These are phyloP conservation scores for Hypothenemus hampei DNA, from an alignment of 1,140 invertebrate genomes.

Conservation along the genomic window DNA sequence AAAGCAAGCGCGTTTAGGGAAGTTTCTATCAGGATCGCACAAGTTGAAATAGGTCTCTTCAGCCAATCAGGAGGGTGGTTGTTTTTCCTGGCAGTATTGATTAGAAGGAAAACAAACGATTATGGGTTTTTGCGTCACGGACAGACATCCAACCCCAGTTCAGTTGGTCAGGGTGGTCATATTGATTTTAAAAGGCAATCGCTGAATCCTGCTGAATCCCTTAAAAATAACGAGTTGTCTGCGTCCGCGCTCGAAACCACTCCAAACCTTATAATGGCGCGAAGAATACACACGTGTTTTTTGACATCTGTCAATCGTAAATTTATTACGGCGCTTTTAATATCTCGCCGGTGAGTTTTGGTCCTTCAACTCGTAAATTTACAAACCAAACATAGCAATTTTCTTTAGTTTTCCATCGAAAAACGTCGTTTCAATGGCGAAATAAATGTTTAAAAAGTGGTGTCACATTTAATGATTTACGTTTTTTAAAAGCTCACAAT, in stretches of 20 bases:
- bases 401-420: too few relatives aligned
- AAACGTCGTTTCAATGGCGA: too few relatives aligned
- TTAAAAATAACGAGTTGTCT: slow-evolving; percentile 21
- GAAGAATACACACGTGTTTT: slow-evolving; percentile 38
- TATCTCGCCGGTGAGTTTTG: too few relatives aligned
- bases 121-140: slow-evolving; percentile 31
- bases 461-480: slow-evolving; percentile 7
- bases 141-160: slow-evolving; percentile 26
- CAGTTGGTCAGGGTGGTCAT: slow-evolving; percentile 20
- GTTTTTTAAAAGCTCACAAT: slow-evolving; percentile 39
- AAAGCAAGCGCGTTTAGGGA: slow-evolving; percentile 1
- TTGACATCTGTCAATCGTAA: slow-evolving; percentile 38
- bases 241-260: slow-evolving; percentile 26
- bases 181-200: slow-evolving; percentile 35
- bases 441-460: too few relatives aligned
- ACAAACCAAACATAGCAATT: not conserved
- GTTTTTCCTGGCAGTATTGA: slow-evolving; percentile 19
- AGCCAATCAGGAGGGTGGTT: not conserved
- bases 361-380: not conserved
- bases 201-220: slow-evolving; percentile 8
- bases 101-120: slow-evolving; percentile 18
- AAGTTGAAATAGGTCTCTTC: not conserved
- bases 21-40: not conserved
- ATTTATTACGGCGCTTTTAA: slow-evolving; percentile 24
- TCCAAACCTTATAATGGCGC: slow-evolving; percentile 34